These are phyloP conservation scores for Clostera curtula DNA, from an alignment of 2,888 invertebrate species.

Conservation along the genomic window DNA sequence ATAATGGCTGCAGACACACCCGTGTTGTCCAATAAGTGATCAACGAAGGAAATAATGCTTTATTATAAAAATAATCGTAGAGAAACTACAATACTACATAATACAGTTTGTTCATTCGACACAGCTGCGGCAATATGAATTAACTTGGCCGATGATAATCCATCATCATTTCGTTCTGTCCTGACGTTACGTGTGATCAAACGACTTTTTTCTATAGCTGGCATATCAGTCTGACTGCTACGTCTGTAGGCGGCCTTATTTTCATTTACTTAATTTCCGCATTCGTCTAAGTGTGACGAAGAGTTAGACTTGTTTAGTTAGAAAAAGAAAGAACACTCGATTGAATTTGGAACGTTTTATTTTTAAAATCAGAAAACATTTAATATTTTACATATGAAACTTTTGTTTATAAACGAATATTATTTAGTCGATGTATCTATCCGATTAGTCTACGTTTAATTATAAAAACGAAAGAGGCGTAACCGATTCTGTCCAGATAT, in stretches of 20 bases:
- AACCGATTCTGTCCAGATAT: slow-evolving; percentile 28
- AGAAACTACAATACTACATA: slow-evolving; percentile 2
- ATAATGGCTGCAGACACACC: no score
- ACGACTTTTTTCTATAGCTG: slow-evolving; percentile 37
- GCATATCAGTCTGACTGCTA: slow-evolving; percentile 25
- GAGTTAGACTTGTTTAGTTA: not conserved
- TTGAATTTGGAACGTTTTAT: no score
- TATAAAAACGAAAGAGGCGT: slow-evolving; percentile 33
- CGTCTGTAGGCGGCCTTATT: slow-evolving; percentile 23
- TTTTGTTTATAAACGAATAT: not conserved
- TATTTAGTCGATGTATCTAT: not conserved
- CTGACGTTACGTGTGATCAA: slow-evolving; percentile 41
- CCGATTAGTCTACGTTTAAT: slow-evolving; percentile 9
- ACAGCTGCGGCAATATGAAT: slow-evolving; percentile 22
- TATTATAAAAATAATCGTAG: not conserved
- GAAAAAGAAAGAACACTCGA: no score
- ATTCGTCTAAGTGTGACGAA: no score
- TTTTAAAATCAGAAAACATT: no score
- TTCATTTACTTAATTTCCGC: slow-evolving; percentile 22
- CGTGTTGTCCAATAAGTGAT: no score
- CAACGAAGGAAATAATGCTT: no score
- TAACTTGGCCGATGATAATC: slow-evolving; percentile 26
- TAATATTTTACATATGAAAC: no score
- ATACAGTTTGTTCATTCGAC: slow-evolving; percentile 26
- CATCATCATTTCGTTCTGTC: slow-evolving; percentile 48